Evolutionary conservation across 2,888 invertebrate species (phyloP), one percentile per base, ranked within the genome.

Genomic region (Psylliodes chrysocephalus): DNA sequence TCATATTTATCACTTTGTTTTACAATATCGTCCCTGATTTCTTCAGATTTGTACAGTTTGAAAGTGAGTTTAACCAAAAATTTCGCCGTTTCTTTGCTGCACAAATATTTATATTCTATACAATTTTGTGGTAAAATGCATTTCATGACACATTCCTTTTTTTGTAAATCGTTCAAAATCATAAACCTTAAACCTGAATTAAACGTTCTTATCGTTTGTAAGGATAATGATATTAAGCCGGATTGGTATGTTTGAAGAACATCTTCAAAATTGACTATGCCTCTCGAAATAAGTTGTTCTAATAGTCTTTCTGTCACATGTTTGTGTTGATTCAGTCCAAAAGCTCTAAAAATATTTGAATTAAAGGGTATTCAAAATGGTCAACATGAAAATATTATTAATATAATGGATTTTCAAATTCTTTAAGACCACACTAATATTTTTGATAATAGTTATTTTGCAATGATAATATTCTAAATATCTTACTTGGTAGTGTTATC

Each of bases 271-370:
- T 77, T 55, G 7, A 72, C 69, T 66, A 81, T 79, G 42, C 78
- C 73, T 53, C 76, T 66, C 6, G 64, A 65, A 35, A 86, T 78
- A 10, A 86, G 73, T 6, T 77, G 76, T 64, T 83, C 82, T 1
- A 85, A 70, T 6, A 86, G 75, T 19, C 72, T 72, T 72, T 85
- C 85, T 0, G 82, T 82, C 42, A 73, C 71, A 57, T 79, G 73
- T 65, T 83, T 82, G 56, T 82, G 82, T 60, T 84, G 83, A 71
- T 83, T 84, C 67, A 83, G 75, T 22, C 83, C 84, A 40, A 85
- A 76, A 33, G 82, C 82, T 68, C 85, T 85, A 68, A 64, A 81
- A 82, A 52, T n/a, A n/a, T n/a, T n/a, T n/a, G n/a, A n/a, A n/a
- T n/a, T n/a, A n/a, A n/a, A n/a, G n/a, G n/a, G n/a, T n/a, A n/a